phyloP scores from a whole-genome alignment of 2,888 invertebrate genomes.

The Linnaemya vulpina region DNA sequence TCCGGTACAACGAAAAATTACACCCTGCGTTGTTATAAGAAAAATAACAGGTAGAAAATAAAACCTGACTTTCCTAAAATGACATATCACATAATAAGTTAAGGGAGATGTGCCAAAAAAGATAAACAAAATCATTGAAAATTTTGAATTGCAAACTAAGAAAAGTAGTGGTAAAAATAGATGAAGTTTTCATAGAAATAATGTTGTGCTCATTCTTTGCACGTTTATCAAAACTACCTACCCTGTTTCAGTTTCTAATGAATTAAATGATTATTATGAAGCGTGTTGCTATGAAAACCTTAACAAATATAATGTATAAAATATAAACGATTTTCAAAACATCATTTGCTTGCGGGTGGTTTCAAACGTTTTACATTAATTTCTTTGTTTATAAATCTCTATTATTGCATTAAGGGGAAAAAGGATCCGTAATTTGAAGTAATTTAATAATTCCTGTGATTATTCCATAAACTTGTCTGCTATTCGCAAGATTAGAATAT shows the following conservation, averaged over 20 bases:
- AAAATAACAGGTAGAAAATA: slow-evolving; percentile 58
- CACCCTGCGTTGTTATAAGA: slow-evolving; percentile 36
- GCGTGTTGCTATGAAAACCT: slow-evolving; percentile 46
- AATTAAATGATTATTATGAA: slow-evolving; percentile 32
- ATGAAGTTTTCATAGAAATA: slow-evolving; percentile 7
- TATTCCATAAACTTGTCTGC: slow-evolving; percentile 1
- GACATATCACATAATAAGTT: background rate
- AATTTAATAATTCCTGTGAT: slow-evolving; percentile 49
- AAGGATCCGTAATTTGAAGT: slow-evolving; percentile 55
- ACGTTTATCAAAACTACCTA: slow-evolving; percentile 11
- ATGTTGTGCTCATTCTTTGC: background rate
- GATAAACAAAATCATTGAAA: slow-evolving; percentile 42
- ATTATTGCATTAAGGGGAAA: slow-evolving; percentile 25
- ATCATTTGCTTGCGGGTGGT: slow-evolving; percentile 62
- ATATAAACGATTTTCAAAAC: slow-evolving; percentile 18
- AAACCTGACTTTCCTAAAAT: slow-evolving; percentile 49
- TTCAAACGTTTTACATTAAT: slow-evolving; percentile 29
- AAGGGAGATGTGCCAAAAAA: slow-evolving; percentile 56
- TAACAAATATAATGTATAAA: slow-evolving; percentile 8
- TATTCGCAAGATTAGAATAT: slow-evolving; percentile 39
- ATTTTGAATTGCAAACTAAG: slow-evolving; percentile 38
- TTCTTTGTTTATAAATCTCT: background rate
- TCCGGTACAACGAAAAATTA: slow-evolving; percentile 42
- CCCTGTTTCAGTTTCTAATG: slow-evolving; percentile 14
- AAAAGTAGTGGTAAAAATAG: background rate